These are phyloP conservation scores for Chlorops oryzae DNA, from an alignment of 1,140 invertebrate species.

Conservation along the genomic window DNA sequence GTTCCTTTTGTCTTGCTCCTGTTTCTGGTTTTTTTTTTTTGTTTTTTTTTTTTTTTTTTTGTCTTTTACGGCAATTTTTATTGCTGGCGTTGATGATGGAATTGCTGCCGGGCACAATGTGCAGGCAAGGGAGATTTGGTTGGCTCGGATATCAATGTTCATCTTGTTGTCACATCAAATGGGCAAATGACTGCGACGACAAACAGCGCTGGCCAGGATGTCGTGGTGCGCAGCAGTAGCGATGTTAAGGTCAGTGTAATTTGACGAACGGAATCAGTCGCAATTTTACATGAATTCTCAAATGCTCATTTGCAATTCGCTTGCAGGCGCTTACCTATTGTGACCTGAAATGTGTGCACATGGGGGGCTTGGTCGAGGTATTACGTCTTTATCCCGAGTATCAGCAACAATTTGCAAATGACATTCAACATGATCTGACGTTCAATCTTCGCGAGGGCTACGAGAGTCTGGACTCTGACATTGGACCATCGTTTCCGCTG, in stretches of 20 bases:
- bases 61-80: no score
- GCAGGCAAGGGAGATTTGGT: conserved; percentile 92
- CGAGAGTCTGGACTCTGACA: conserved; percentile 79
- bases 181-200: conserved; percentile 52
- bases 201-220: conserved; percentile 58
- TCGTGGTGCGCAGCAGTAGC: conserved; percentile 85
- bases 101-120: conserved; percentile 41
- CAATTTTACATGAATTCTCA: no score
- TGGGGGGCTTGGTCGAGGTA: conserved; percentile 84
- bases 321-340: conserved; percentile 83
- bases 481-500: conserved; percentile 72
- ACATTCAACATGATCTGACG: conserved; percentile 92
- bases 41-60: no score
- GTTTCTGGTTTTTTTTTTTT: no score
- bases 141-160: conserved; percentile 85
- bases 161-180: conserved; percentile 58
- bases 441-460: conserved; percentile 92
- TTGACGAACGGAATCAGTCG: no score
- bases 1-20: no score
- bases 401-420: conserved; percentile 84
- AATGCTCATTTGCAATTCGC: no score
- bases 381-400: conserved; percentile 88
- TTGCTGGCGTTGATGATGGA: conserved; percentile 17
- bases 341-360: conserved; percentile 90
- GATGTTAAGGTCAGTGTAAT: conserved; percentile 67